Percentiles rank a stretch among this genome's conserved stretches.
Evolutionary conservation across 2,888 invertebrate genomes (phyloP).

Genomic region (Drosophila dives): DNA sequence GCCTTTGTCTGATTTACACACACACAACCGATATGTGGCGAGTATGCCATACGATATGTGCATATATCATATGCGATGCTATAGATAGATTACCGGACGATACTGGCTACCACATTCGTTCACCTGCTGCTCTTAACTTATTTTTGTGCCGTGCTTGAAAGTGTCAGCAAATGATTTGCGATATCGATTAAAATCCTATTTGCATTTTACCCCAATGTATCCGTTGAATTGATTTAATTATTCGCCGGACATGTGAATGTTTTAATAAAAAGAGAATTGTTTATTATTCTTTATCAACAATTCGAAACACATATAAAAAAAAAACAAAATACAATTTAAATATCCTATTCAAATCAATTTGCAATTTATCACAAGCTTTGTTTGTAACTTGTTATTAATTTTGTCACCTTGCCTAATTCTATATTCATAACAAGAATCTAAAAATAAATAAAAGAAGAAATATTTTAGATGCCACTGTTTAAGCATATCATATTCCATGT

Average conservation of each 20-base stretch:
- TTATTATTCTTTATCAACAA: not conserved
- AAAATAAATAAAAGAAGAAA: not conserved
- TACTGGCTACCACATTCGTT: constrained; percentile 13
- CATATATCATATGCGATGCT: constrained; percentile 10
- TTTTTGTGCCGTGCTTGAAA: constrained; percentile 22
- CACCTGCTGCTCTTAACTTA: constrained; percentile 35
- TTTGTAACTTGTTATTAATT: not conserved
- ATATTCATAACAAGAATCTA: constrained; percentile 20
- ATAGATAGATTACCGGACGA: not conserved
- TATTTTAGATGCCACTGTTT: constrained; percentile 50
- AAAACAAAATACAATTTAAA: not conserved
- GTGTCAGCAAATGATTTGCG: constrained; percentile 59
- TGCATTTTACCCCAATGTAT: constrained; percentile 15
- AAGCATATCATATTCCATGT: constrained; percentile 47
- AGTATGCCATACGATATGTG: constrained; percentile 3
- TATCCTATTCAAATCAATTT: constrained; percentile 1
- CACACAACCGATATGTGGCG: constrained; percentile 40
- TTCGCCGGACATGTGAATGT: not conserved
- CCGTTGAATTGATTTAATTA: constrained; percentile 15
- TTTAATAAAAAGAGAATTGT: not conserved
- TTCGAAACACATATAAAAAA: not conserved
- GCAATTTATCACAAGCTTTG: not conserved
- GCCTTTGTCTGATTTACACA: constrained; percentile 45
- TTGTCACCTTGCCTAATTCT: constrained; percentile 37
- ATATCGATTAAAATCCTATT: constrained; percentile 30